phyloP scores from a whole-genome alignment of 2,888 invertebrate genomes.

The Athalia circularis region DNA sequence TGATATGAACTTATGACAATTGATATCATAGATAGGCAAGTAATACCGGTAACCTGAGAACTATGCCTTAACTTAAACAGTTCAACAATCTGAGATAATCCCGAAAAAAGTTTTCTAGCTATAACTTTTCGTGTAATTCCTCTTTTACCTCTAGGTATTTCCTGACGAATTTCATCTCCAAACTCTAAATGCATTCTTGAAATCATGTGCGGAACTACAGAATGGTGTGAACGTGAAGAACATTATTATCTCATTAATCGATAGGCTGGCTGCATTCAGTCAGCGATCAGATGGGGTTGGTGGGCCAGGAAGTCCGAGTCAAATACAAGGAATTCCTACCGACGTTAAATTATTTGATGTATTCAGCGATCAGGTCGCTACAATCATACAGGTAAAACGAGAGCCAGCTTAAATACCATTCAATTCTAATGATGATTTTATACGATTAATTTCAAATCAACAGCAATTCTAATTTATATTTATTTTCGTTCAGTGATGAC shows the following conservation, averaged over 20 bases:
- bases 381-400: slow-evolving; percentile 87
- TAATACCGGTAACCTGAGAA: neutral
- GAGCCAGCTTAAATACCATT: neutral
- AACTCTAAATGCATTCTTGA: slow-evolving; percentile 94
- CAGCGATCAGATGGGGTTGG: slow-evolving; percentile 82
- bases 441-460: neutral
- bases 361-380: slow-evolving; percentile 97
- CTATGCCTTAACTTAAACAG: neutral
- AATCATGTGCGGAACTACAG: slow-evolving; percentile 97
- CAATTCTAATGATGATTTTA: neutral
- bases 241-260: slow-evolving; percentile 97
- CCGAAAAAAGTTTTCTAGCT: neutral
- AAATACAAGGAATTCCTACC: slow-evolving; percentile 82
- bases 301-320: slow-evolving; percentile 75
- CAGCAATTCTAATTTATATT: neutral
- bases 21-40: neutral
- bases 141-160: slow-evolving; percentile 81
- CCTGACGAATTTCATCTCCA: slow-evolving; percentile 99
- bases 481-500: slow-evolving; percentile 61
- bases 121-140: slow-evolving; percentile 43
- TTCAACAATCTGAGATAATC: neutral
- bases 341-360: slow-evolving; percentile 98
- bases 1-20: neutral
- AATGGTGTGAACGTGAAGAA: slow-evolving; percentile 98
- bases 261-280: slow-evolving; percentile 89